These are phyloP conservation scores for Phyllopteryx taeniolatus DNA, from an alignment of 2,113 vertebrate genomes.

Conservation along the genomic window DNA sequence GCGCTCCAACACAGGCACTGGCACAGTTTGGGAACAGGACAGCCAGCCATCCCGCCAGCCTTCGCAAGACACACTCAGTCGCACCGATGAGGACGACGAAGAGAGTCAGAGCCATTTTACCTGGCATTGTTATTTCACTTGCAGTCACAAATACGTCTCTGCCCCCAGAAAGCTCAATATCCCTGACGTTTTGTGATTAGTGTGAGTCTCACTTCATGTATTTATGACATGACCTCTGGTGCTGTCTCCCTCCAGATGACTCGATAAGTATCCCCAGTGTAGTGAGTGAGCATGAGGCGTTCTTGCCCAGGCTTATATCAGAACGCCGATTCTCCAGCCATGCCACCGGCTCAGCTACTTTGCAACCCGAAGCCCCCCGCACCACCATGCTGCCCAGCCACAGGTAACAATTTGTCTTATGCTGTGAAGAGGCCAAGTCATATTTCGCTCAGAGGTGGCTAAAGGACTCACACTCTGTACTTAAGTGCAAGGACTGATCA, in stretches of 20 bases:
- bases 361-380: constrained; percentile 81
- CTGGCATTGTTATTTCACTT: not conserved
- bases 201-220: not conserved
- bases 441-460: not conserved
- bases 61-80: constrained; percentile 94
- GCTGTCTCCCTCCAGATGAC: constrained; percentile 77
- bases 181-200: not conserved
- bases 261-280: constrained; percentile 97
- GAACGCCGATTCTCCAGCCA: constrained; percentile 96
- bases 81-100: constrained; percentile 97
- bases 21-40: constrained; percentile 98
- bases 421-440: not conserved
- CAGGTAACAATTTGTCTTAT: constrained; percentile 76
- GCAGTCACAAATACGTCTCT: no score
- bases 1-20: constrained; percentile 95
- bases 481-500: not conserved
- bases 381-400: constrained; percentile 92
- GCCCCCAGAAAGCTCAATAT: not conserved
- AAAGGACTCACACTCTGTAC: not conserved
- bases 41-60: constrained; percentile 96
- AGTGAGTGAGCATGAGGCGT: constrained; percentile 97
- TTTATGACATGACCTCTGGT: not conserved
- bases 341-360: constrained; percentile 81
- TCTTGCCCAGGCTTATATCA: constrained; percentile 83
- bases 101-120: constrained; percentile 79